Evolutionary conservation across 2,113 vertebrate genomes (phyloP), one percentile per base, ranked within the genome.

Genomic region (Rhea pennata): DNA sequence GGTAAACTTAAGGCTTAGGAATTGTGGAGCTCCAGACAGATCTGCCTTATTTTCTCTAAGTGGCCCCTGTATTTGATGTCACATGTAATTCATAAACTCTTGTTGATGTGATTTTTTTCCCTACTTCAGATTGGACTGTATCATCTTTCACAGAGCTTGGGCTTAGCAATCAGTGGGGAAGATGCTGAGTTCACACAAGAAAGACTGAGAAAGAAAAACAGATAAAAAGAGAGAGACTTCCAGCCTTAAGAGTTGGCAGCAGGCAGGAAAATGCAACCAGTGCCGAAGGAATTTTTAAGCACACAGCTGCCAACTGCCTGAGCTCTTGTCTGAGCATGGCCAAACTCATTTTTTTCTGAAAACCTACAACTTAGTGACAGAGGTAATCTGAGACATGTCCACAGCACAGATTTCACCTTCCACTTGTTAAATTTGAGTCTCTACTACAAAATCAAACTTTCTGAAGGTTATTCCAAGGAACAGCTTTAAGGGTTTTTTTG

Each of bases 1-100:
- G 69, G 12, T 67, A 58, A 75, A 67, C 16, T 15, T 50, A 13
- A 70, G 10, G 2, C 33, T 92, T 92, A 62, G 42, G 53, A 78
- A 33, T 19, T 51, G 7, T 56, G 75, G 42, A 67, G 10, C 16
- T 85, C 79, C 54, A 72, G 26, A 56, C 59, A 19, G 3, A 33
- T 42, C 54, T 74, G 27, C 54, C 67, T 20, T 6, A 1, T 78
- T 82, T 92, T 84, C 12, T 81, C 15, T 24, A 15, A 21, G 20
- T 31, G 14, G 3, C 67, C n/a, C 6, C 6, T 69, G n/a, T 22
- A 15, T 19, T n/a, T 0, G 0, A 70, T 48, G 12, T 5, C 26
- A 73, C 7, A 22, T 21, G 5, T 76, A 56, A 59, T 10, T 77
- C n/a, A 13, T 54, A 51, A 64, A 33, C 19, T 26, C n/a, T 10